Base-by-base conservation (phyloP, 2,888 invertebrate genomes). In the Yponomeuta malinellus region DNA sequence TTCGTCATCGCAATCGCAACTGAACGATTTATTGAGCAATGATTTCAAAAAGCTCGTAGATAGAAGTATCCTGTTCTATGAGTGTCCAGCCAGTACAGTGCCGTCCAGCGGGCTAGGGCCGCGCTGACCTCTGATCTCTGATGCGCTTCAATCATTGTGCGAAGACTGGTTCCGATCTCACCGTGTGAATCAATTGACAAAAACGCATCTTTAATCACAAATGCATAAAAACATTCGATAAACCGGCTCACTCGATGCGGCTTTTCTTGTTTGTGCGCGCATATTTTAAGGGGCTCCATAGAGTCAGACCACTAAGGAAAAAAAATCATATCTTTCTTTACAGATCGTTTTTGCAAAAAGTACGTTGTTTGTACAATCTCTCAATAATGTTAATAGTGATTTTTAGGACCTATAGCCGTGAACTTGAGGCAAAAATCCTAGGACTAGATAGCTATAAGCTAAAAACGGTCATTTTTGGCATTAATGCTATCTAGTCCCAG, bases 81-180 rank as follows among this genome's bases (percentile, higher is more conserved):
- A 29, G 63, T 65, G 70, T 64, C 65, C 64, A 64, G 23, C 64
- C n/a, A n/a, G 8, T 59, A 37, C 70, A 2, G 33, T 5, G 33
- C 33, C 1, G 37, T 4, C 23, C 37, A 37, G 74, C 76, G 77
- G 71, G 65, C 71, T 72, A 72, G 72, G 73, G 72, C 77, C 77
- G 75, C 76, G 74, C 73, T 84, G 84, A 87, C 86, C 86, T 88
- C 81, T 88, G 84, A 85, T 82, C 88, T 87, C 79, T 73, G 76
- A 76, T 80, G 78, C 77, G 73, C 79, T 80, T 77, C 76, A 67
- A 59, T 59, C 52, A 83, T 83, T 83, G 82, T 83, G 82, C 85
- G 73, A 80, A 81, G 83, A 86, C 87, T 80, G 83, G 87, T 88
- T 87, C 73, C 74, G 72, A 78, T 79, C 71, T 74, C 77, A 77